Evolutionary conservation across 2,888 invertebrate species (phyloP), one percentile per base, ranked within the genome.

Genomic region (Amphimallon solstitiale): DNA sequence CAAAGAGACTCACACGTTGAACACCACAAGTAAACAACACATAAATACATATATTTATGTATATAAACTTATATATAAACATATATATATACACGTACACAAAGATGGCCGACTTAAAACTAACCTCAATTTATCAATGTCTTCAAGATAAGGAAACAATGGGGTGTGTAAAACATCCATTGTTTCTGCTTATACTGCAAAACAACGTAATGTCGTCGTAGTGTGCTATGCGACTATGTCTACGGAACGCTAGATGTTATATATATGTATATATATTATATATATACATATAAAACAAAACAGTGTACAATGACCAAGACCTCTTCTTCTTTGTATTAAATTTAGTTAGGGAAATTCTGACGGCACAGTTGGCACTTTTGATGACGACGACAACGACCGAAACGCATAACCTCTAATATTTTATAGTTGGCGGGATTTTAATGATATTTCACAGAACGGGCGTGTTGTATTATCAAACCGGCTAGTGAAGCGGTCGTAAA

Each of bases 121-220:
- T 81, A 81, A 80, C 82, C 81, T 81, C 80, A 82, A 82, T 82
- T 82, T 82, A 82, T 82, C 82, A 82, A 82, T 82, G 82, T 82
- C 82, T 82, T 81, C 79, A 82, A 82, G 82, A 82, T 82, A 82
- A 82, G 79, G 80, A 79, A 80, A 82, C 82, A 82, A 82, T 82
- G 79, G 82, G 78, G 80, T 79, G 81, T 82, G 81, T 82, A 82
- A 82, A 81, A 82, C 80, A 80, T 80, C 81, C 79, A 80, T 82
- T 82, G 82, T 82, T 81, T 80, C 79, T 61, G 61, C 61, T 48
- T 52, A 48, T 78, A 80, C 78, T 77, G 76, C 79, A 80, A 80
- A 79, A 80, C 80, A 81, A 79, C 78, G 78, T 78, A 75, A 76
- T 78, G 78, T 77, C 77, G 77, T 77, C 77, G 76, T 21, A 29